Conservation (phyloP, 2,888 invertebrate species). For the Neria commutata region DNA sequence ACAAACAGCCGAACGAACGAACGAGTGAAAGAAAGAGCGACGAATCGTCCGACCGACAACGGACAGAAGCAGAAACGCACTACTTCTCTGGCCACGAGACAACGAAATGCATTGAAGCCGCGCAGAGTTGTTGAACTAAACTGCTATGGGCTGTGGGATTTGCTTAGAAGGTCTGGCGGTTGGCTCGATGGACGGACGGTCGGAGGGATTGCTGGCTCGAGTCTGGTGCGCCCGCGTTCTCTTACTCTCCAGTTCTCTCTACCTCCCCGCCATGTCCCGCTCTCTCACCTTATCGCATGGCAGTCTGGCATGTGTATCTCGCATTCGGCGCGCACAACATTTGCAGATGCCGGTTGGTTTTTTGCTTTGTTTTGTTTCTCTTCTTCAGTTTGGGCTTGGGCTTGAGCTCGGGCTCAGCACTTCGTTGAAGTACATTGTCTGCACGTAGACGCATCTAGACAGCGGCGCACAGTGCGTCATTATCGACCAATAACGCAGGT, state of each 20-base stretch:
- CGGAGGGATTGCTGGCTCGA: background rate
- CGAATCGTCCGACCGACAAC: background rate
- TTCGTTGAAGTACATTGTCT: no score
- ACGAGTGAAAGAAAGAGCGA: background rate
- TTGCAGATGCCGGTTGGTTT: conserved; percentile 8
- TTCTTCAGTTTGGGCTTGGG: no score
- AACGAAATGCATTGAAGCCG: conserved; percentile 28
- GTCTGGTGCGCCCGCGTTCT: conserved; percentile 3
- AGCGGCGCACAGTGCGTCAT: no score
- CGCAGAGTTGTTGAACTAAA: conserved; percentile 24
- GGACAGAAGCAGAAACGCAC: background rate
- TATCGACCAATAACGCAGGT: no score
- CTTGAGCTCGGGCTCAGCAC: no score
- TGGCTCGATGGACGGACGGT: background rate
- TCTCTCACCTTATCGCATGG: background rate
- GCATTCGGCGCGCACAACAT: no score
- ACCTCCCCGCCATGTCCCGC: background rate
- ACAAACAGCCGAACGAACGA: conserved; percentile 15
- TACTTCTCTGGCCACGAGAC: background rate
- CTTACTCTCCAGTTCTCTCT: background rate
- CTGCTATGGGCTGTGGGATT: conserved; percentile 25
- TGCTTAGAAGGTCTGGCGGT: conserved; percentile 27
- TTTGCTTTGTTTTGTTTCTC: no score
- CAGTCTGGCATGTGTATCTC: background rate
- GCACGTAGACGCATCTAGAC: no score